Conservation (phyloP, 1,140 invertebrate genomes). For the Eriocheir sinensis region DNA sequence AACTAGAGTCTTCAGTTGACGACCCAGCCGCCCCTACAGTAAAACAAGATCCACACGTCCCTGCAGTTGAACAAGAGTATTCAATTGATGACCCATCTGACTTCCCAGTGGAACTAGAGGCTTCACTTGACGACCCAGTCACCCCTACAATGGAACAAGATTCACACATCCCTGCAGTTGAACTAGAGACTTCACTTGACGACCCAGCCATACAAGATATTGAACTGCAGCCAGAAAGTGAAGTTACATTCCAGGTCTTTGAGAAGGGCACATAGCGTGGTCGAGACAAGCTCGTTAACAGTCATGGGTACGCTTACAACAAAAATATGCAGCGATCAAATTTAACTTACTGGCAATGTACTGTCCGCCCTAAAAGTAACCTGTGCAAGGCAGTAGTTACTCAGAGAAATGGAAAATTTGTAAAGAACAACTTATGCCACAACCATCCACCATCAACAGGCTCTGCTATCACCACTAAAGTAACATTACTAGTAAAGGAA, state of each 20-base stretch:
- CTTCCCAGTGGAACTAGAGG: no score
- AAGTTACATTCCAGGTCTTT: slow-evolving; percentile 28
- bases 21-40: no score
- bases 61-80: no score
- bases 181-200: slow-evolving; percentile 33
- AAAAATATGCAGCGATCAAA: slow-evolving; percentile 12
- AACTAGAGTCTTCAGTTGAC: no score
- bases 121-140: background rate
- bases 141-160: no score
- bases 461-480: background rate
- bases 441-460: no score
- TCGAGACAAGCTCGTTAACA: slow-evolving; percentile 12
- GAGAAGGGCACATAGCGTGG: slow-evolving; percentile 39
- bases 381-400: no score
- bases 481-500: background rate
- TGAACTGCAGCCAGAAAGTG: slow-evolving; percentile 37
- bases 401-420: no score
- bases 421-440: no score
- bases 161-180: background rate
- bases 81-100: no score
- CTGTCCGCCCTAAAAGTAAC: no score
- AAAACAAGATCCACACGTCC: no score
- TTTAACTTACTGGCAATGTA: slow-evolving; percentile 30
- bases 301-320: slow-evolving; percentile 40
- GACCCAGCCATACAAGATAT: slow-evolving; percentile 28